Evolutionary conservation across 2,888 invertebrate genomes (phyloP).

Genomic region (Sympetrum striolatum): DNA sequence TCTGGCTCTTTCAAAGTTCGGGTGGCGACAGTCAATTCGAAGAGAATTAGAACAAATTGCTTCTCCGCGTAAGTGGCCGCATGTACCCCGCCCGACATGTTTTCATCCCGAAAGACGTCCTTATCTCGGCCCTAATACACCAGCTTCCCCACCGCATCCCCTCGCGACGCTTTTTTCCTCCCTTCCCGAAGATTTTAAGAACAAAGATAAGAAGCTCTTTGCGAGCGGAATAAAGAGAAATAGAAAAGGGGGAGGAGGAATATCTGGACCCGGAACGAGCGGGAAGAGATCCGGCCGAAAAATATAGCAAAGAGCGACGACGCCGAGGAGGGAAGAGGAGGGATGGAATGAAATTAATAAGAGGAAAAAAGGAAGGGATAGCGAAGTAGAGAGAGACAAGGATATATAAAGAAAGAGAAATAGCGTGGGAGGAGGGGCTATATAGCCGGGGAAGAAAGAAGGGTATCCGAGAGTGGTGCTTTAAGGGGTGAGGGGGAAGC

Average conservation of each 20-base stretch:
- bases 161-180: no score
- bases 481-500: neutral
- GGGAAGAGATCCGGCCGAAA: neutral
- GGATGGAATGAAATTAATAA: constrained; percentile 35
- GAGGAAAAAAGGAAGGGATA: neutral
- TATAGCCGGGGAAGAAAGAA: neutral
- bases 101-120: no score
- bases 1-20: no score
- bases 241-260: neutral
- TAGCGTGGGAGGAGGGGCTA: constrained; percentile 43
- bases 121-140: no score
- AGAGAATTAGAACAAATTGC: no score
- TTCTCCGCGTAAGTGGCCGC: no score
- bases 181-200: neutral
- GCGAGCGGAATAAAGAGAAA: neutral
- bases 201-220: neutral
- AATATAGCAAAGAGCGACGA: neutral
- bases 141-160: no score
- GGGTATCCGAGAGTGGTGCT: neutral
- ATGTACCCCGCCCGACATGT: no score
- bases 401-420: constrained; percentile 49
- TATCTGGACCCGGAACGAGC: neutral
- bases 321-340: neutral
- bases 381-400: constrained; percentile 47
- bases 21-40: no score